Base-by-base conservation (phyloP, 2,888 invertebrate genomes). In the Apotomis turbidana region DNA sequence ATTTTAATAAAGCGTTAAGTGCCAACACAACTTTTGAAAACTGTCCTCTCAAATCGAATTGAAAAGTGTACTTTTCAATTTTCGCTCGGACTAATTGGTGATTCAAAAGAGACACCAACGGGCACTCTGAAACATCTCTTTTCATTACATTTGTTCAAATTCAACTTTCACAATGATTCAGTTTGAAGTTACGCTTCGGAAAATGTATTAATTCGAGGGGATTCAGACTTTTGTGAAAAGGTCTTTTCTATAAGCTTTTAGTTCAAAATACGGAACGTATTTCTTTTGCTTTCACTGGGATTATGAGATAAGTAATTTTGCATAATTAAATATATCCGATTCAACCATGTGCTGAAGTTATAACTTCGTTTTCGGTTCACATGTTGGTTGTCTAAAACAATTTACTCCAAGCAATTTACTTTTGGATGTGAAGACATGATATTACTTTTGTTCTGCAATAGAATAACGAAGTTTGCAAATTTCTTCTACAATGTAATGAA, bases 61-160 rank as follows among this genome's bases (percentile, higher is more conserved):
- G 76, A 80, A 82, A 84, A 84, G 83, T 82, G 81, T 79, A 86
- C 82, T 86, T 87, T 83, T 79, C 80, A 80, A 82, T 76, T 76
- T 86, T 75, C 76, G 60, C 73, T 76, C 55, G 74, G 71, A 77
- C 75, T 83, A 83, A 85, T 86, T 84, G 80, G 74, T 60, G 74
- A 78, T 78, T 80, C 74, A 61, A 70, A 74, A 75, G 76, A 80
- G 77, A 76, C 70, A 76, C 67, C 68, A 70, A 52, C 64, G 64
- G 68, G 66, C 61, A 72, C 63, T 72, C 62, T 74, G 61, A 71
- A 64, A 74, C 64, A 71, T 75, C 75, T 71, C 75, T 73, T 74
- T 74, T 73, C 70, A 74, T 73, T 73, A 72, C 64, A 73, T 73
- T 73, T 70, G 73, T 70, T 67, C 36, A 71, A 71, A 69, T 71